Conservation (phyloP, 2,888 invertebrate genomes). For the Sialis lutaria region DNA sequence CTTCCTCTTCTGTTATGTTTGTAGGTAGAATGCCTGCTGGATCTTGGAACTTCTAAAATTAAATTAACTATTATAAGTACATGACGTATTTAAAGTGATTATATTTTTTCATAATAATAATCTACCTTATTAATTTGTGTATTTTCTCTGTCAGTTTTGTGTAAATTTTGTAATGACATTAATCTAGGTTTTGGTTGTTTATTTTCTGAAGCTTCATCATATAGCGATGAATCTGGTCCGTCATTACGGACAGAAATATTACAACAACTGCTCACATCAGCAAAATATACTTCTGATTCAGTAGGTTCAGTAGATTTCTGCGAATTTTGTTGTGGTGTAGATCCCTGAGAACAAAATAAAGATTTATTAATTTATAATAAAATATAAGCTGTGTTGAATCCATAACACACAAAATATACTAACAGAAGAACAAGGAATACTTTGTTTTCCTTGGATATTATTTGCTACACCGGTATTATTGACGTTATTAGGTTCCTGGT, state of each 20-base stretch:
- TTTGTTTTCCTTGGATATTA: no score
- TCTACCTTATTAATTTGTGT: constrained; percentile 13
- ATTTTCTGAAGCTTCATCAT: constrained; percentile 33
- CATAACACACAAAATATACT: no score
- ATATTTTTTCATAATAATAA: constrained; percentile 19
- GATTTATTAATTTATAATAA: no score
- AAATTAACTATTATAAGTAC: constrained; percentile 8
- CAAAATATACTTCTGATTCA: constrained; percentile 73
- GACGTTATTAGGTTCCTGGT: constrained; percentile 33
- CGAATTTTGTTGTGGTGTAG: no score
- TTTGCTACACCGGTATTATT: no score
- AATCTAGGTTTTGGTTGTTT: constrained; percentile 18
- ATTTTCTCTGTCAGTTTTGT: constrained; percentile 24
- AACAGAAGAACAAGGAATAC: no score
- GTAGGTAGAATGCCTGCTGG: neutral
- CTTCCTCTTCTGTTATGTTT: constrained; percentile 29
- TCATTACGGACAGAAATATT: constrained; percentile 45
- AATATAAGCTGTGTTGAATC: no score
- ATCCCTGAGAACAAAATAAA: no score
- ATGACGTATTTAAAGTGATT: constrained; percentile 7
- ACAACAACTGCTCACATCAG: constrained; percentile 72
- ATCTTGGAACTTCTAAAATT: constrained; percentile 4
- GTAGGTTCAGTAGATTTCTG: constrained; percentile 34
- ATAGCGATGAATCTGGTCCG: constrained; percentile 36
- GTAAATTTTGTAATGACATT: constrained; percentile 19